Evolutionary conservation across 2,888 invertebrate species (phyloP), one percentile per base, ranked within the genome.

Genomic region (Folsomia manolachei): DNA sequence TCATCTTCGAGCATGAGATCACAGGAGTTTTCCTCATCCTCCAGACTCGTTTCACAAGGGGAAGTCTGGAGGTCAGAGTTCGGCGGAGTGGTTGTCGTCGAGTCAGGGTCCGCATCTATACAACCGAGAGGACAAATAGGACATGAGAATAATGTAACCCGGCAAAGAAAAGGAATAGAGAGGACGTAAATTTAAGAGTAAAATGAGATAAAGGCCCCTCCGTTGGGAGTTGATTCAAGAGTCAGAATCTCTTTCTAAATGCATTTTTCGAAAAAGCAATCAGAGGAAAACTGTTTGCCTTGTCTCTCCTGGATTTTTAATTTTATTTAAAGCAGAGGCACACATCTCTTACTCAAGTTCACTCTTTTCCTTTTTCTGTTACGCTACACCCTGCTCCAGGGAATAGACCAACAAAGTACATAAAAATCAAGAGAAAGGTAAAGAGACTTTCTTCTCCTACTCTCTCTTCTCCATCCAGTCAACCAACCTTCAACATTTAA

Each of bases 21-120:
- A 79, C 81, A 81, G 53, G 81, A 81, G 71, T 79, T 81, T 62
- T 81, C 80, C 64, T 80, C 80, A 62, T 81, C 81, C 62, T 79
- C 81, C 27, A 77, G 78, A 71, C 75, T 81, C 18, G 78, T 78
- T 67, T 80, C 81, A 70, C 81, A 79, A 14, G 80, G 80, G 61
- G 80, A 81, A 39, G 81, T 79, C 67, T 79, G 76, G 62, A 81
- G 79, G 75, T 81, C 81, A 76, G 81, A 80, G 70, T 77, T 80
- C 67, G 80, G 81, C 11, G 81, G 81, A 21, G 81, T 81, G 26
- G 81, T 81, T 64, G 81, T 81, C 60, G 81, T 81, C n/a, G 81
- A 81, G 73, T 81, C 81, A 11, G 81, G 81, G 69, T 81, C 81
- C 72, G 79, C 77, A 76, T 81, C 81, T 81, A 72, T 19, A 73